phyloP scores from a whole-genome alignment of 1,140 invertebrate species.

The Cydia pomonella region DNA sequence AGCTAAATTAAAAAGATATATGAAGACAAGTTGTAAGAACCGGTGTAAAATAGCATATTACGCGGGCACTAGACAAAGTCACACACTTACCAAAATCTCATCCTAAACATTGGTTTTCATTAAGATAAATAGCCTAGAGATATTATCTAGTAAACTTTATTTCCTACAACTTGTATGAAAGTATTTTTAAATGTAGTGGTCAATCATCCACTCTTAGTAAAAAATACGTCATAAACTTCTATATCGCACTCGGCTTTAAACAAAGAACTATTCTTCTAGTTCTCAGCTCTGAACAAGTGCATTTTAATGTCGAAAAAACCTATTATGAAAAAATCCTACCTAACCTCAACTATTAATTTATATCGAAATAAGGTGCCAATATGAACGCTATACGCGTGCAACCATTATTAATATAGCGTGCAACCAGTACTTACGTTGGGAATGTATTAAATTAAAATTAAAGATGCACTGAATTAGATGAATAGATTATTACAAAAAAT shows the following conservation, averaged over 20 bases:
- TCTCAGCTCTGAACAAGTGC: slow-evolving; percentile 32
- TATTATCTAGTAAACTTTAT: neutral
- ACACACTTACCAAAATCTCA: neutral
- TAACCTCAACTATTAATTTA: slow-evolving; percentile 2
- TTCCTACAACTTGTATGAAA: slow-evolving; percentile 3
- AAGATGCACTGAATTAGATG: neutral
- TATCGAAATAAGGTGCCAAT: neutral
- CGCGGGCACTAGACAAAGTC: neutral
- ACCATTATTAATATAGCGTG: neutral
- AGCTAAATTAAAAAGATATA: too few species aligned
- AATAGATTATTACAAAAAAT: neutral
- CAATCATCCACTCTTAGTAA: neutral
- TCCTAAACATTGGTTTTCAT: neutral
- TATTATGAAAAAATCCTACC: neutral
- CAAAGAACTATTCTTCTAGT: slow-evolving; percentile 24
- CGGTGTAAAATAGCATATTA: too few species aligned
- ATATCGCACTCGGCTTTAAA: slow-evolving; percentile 30
- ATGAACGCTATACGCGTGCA: neutral
- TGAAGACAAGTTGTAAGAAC: too few species aligned
- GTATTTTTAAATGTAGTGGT: neutral
- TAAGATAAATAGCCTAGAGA: neutral
- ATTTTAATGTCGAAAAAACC: neutral
- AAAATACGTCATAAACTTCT: neutral
- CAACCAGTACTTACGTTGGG: neutral
- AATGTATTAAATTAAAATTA: neutral